Base-by-base conservation (phyloP, 1,140 invertebrate species). In the Homarus americanus region DNA sequence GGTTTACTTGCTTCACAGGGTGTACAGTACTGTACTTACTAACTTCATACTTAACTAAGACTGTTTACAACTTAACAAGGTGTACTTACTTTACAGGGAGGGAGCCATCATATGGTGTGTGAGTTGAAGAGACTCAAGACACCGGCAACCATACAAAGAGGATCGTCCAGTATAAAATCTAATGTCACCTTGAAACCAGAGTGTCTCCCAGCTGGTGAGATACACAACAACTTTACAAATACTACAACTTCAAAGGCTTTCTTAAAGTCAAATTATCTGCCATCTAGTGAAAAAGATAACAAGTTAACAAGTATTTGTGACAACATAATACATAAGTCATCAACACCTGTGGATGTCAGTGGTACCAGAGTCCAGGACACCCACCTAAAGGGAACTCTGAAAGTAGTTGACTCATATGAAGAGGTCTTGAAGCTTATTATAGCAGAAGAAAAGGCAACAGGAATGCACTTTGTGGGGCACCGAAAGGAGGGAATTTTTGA, bases 401-500 rank as follows among this genome's bases (percentile, higher is more conserved):
- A 44, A 79, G 44, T 49, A 44, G 40, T 79, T 2, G 12, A 4
- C 44, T 40, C 40, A n/a, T 79, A 44, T 49, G 40, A 79, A 79
- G 40, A 79, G 36, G 76, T 49, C 36, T n/a, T 79, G 24, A 41
- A 44, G 40, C 44, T 40, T 40, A 79, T 79, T 24, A 44, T n/a
- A 32, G 76, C 40, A 79, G 76, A 79, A 79, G 76, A 79, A 49
- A 79, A 79, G 49, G 76, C 40, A 41, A 79, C 76, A 44, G 76
- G 76, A 2, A 44, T 79, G 76, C 76, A 79, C 49, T 79, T 40
- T 44, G 44, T 79, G 20, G 76, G 76, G 5, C 76, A 79, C 36
- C 76, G 76, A 79, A 79, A 79, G n/a, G 76, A 79, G 49, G 76
- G 76, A 44, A 49, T 79, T 32, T 79, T 79, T 44, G 76, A 79